A percentile compares a stretch with the other conserved stretches of the same genome.
Conservation (phyloP, 1,140 invertebrate genomes). For the Drosophila yakuba region DNA sequence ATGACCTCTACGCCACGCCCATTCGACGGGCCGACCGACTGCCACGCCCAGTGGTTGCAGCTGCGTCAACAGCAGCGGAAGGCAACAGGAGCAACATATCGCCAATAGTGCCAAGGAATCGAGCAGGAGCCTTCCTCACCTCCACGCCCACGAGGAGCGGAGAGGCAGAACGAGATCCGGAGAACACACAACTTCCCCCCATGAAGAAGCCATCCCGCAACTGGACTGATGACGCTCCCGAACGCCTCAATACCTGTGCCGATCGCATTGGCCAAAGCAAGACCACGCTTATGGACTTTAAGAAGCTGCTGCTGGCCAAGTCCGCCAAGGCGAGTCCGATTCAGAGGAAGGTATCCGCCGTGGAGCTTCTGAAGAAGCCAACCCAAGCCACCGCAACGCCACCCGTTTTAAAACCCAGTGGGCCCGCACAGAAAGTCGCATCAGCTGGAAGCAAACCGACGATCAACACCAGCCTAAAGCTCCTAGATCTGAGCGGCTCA, state of each 20-base stretch:
- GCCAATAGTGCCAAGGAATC: slow-evolving; percentile 87
- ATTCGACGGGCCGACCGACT: slow-evolving; percentile 74
- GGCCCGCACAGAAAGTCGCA: slow-evolving; percentile 18
- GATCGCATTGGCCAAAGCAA: slow-evolving; percentile 87
- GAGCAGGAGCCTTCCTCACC: slow-evolving; percentile 85
- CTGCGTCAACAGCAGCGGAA: neutral
- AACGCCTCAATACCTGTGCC: slow-evolving; percentile 86
- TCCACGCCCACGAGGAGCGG: slow-evolving; percentile 85
- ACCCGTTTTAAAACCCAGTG: neutral
- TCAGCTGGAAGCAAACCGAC: slow-evolving; percentile 53
- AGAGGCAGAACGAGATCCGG: slow-evolving; percentile 8
- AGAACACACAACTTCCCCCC: slow-evolving; percentile 53
- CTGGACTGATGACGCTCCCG: slow-evolving; percentile 85
- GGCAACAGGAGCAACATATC: slow-evolving; percentile 85
- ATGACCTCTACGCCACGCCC: slow-evolving; percentile 84
- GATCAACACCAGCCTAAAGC: slow-evolving; percentile 82
- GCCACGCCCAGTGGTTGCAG: slow-evolving; percentile 58
- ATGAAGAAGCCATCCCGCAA: slow-evolving; percentile 74
- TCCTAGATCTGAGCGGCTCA: slow-evolving; percentile 88
- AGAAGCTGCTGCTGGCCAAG: slow-evolving; percentile 89
- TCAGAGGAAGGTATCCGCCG: slow-evolving; percentile 90
- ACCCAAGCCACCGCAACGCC: slow-evolving; percentile 9
- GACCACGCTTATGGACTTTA: slow-evolving; percentile 92
- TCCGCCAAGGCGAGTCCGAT: slow-evolving; percentile 85
- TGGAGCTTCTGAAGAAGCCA: slow-evolving; percentile 91